Evolutionary conservation across 1,140 invertebrate genomes (phyloP), one percentile per base, ranked within the genome.

Genomic region (Spodoptera litura): DNA sequence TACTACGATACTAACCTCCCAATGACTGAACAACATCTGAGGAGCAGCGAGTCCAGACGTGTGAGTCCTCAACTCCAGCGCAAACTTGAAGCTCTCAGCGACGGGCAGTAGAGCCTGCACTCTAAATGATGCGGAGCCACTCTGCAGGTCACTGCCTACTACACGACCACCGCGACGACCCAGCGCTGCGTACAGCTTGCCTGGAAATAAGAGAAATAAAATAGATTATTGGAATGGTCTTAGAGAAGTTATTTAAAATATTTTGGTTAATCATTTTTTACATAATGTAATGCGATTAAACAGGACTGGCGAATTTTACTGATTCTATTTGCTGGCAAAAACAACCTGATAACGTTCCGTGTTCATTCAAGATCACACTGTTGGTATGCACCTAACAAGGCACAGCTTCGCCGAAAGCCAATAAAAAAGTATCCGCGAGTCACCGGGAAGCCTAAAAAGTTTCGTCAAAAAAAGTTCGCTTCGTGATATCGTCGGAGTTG

Each of bases 11-110:
- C 5, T 27, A 52, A 90, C 98, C 97, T 99, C 98, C 98, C 99
- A 99, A 93, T 99, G 98, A 89, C 98, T 99, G 95, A 99, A 99
- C 81, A 98, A 96, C 76, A 99, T 96, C 93, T 99, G 99, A 11
- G 99, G 99, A 93, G 97, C 97, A 6, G 99, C 99, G 75, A 99
- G 95, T 31, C 99, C 99, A 80, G 98, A 99, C 38, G 99, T 99
- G 93, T 98, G 97, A 88, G 98, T 99, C 74, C 97, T 95, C 78
- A 99, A 96, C 93, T 99, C 98, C 64, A 98, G 97, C 6, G 98
- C 97, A 93, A 99, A 98, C 77, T 98, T 97, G 95, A 99, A 99
- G 93, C 99, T 99, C 94, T 99, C 99, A 10, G 99, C 97, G 31
- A 99, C 98, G 0, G 99, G 99, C 80, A 99, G 94, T 72, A 97